Percentiles rank a stretch among this genome's conserved stretches.
phyloP scores from a whole-genome alignment of 2,113 vertebrate species.

The Egretta garzetta region DNA sequence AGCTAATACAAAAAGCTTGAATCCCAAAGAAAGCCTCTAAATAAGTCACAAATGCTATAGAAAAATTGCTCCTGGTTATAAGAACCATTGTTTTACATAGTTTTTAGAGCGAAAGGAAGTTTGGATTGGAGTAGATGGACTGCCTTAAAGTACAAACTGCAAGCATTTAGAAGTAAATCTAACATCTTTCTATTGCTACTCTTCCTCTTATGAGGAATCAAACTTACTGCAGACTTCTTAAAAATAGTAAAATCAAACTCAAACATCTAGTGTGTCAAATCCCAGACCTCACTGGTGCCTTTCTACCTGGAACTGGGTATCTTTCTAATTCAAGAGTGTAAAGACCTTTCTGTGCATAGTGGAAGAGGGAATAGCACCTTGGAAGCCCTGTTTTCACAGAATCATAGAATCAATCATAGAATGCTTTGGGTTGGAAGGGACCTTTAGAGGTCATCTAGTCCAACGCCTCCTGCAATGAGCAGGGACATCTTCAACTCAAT shows the following conservation, averaged over 20 bases:
- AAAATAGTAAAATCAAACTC: background rate
- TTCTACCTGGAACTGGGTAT: background rate
- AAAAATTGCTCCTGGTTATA: background rate
- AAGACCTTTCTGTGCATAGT: background rate
- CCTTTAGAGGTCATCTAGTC: too few species aligned
- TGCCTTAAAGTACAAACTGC: background rate
- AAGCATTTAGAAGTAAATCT: background rate
- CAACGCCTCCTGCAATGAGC: too few species aligned
- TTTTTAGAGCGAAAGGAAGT: background rate
- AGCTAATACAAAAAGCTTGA: background rate
- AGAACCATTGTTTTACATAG: background rate
- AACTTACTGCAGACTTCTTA: background rate
- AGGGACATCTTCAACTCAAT: too few species aligned
- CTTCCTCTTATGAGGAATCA: background rate
- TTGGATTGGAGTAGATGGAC: background rate
- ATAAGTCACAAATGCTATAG: background rate
- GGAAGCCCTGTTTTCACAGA: background rate
- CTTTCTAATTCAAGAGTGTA: background rate
- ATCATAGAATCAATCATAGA: too few species aligned
- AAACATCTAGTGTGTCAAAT: background rate
- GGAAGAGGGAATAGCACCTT: background rate
- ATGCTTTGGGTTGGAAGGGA: too few species aligned
- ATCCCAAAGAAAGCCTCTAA: background rate
- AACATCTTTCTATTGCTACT: background rate
- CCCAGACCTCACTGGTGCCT: background rate